Percentiles rank a stretch among this genome's conserved stretches.
Evolutionary conservation across 2,797 vertebrate species (phyloP).

Genomic region (Etheostoma nigrum): DNA sequence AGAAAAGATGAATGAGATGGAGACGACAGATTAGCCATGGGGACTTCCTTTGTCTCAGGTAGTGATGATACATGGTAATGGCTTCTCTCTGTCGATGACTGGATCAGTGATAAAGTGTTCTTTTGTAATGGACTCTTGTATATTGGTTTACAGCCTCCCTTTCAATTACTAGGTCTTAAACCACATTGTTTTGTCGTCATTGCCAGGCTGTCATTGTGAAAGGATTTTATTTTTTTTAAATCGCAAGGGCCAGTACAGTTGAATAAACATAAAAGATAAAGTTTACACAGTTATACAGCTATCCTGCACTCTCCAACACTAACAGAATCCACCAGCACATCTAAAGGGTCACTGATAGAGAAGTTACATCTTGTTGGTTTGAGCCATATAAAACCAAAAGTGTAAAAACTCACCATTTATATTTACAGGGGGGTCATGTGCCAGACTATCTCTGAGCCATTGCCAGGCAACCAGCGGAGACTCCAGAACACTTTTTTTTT

Average conservation of each 20-base stretch:
- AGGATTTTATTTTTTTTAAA: too few relatives aligned
- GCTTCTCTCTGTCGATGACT: slow-evolving; percentile 22
- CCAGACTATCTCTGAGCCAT: too few relatives aligned
- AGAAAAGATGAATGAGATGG: slow-evolving; percentile 39
- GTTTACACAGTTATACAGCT: neutral
- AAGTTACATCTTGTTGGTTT: neutral
- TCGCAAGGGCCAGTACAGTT: neutral
- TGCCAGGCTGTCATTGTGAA: slow-evolving; percentile 27
- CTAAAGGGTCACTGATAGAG: neutral
- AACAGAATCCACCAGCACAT: neutral
- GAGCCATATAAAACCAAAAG: neutral
- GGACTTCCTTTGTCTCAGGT: slow-evolving; percentile 46
- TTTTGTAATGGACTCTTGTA: slow-evolving; percentile 49
- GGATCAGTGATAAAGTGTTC: slow-evolving; percentile 28
- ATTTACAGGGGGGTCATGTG: too few relatives aligned
- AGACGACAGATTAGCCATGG: slow-evolving; percentile 51
- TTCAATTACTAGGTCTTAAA: slow-evolving; percentile 27
- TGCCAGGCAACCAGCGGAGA: too few relatives aligned
- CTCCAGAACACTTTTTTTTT: neutral
- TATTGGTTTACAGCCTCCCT: slow-evolving; percentile 40
- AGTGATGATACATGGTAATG: slow-evolving; percentile 45
- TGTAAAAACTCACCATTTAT: neutral
- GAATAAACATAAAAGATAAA: neutral
- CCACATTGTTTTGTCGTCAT: slow-evolving; percentile 12
- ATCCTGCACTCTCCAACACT: neutral